These are phyloP conservation scores for Philhelius pedissequus DNA, from an alignment of 2,888 invertebrate species.

Conservation along the genomic window DNA sequence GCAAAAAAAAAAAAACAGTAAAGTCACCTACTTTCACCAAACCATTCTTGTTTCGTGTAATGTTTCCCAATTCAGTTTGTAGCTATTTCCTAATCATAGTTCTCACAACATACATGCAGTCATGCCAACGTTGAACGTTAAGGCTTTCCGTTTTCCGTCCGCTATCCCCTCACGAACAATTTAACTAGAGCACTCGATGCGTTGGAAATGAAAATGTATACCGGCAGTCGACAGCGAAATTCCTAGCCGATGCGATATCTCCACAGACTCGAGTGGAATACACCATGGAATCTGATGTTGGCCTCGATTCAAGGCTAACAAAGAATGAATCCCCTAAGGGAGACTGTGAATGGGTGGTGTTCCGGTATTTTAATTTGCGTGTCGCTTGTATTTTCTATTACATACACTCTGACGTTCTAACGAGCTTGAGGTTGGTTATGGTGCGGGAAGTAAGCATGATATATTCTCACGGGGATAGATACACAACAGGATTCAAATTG, in stretches of 20 bases:
- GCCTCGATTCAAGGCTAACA: constrained; percentile 13
- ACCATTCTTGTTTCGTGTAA: background rate
- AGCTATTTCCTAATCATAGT: background rate
- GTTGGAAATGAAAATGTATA: background rate
- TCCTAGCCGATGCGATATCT: background rate
- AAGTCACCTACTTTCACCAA: background rate
- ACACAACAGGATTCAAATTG: constrained; percentile 50
- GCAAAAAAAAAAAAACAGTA: background rate
- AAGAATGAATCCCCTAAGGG: background rate
- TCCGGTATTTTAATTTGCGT: constrained; percentile 64
- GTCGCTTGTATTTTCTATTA: constrained; percentile 43
- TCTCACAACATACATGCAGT: background rate
- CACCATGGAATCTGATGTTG: constrained; percentile 11
- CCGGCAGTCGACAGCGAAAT: background rate
- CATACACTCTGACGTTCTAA: constrained; percentile 13
- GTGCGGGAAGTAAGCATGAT: background rate
- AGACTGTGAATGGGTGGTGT: constrained; percentile 18
- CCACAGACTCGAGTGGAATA: background rate
- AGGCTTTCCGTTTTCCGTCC: background rate
- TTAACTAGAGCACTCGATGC: constrained; percentile 1
- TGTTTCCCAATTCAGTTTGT: background rate
- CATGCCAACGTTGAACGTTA: background rate
- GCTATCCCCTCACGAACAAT: background rate
- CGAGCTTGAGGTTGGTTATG: constrained; percentile 13
- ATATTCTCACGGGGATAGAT: constrained; percentile 13